These are phyloP conservation scores for Coenonympha glycerion DNA, from an alignment of 2,888 invertebrate genomes.

Conservation along the genomic window DNA sequence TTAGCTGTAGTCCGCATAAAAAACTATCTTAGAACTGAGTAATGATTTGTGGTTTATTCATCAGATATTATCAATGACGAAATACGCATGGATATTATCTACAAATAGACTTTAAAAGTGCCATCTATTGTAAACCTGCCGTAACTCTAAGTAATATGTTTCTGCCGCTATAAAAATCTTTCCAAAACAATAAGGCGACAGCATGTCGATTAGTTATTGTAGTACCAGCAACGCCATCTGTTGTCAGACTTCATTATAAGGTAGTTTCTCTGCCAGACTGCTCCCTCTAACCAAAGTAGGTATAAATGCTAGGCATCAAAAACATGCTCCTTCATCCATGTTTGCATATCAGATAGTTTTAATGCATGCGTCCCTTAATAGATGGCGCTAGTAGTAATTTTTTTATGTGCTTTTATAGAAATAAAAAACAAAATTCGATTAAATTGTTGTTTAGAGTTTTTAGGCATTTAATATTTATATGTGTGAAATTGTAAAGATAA, in stretches of 20 bases:
- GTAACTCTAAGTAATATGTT: background rate
- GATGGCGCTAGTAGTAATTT: slow-evolving; percentile 9
- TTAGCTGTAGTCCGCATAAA: too few relatives aligned
- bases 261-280: background rate
- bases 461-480: too few relatives aligned
- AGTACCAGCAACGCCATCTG: slow-evolving; percentile 4
- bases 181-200: background rate
- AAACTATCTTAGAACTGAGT: too few relatives aligned
- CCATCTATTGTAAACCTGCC: background rate
- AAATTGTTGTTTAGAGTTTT: too few relatives aligned
- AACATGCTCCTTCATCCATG: too few relatives aligned
- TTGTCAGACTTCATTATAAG: background rate
- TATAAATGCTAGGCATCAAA: background rate
- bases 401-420: background rate
- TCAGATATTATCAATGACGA: too few relatives aligned
- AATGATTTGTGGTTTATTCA: too few relatives aligned
- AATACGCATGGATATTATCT: too few relatives aligned
- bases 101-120: background rate
- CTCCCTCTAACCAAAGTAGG: background rate
- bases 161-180: background rate
- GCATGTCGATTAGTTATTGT: background rate
- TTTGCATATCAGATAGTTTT: background rate
- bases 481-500: too few relatives aligned
- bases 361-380: background rate
- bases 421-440: too few relatives aligned